A percentile compares a stretch with the other conserved stretches of the same genome.
phyloP scores from a whole-genome alignment of 2,113 vertebrate genomes.

The Pyrgilauda ruficollis region DNA sequence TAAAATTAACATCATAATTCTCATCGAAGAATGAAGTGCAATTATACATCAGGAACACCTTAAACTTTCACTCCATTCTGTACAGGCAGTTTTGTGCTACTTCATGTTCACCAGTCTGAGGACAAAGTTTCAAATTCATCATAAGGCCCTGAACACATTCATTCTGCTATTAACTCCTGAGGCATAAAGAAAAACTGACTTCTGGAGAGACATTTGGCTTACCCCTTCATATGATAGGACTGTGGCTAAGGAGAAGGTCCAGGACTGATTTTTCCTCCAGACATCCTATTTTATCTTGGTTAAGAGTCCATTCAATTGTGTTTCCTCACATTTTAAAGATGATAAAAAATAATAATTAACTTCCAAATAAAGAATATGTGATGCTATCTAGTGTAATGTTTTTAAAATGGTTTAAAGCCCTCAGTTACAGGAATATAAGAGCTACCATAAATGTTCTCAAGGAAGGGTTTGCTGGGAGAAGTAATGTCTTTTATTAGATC shows the following conservation, averaged over 20 bases:
- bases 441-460: slow-evolving; percentile 13
- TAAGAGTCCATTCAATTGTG: slow-evolving; percentile 10
- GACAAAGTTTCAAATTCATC: slow-evolving; percentile 5
- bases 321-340: slow-evolving; percentile 50
- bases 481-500: slow-evolving; percentile 57
- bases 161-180: neutral
- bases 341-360: slow-evolving; percentile 51
- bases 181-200: neutral
- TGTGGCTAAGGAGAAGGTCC: neutral
- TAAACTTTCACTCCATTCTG: neutral
- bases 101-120: neutral
- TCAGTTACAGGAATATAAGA: slow-evolving; percentile 30
- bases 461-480: slow-evolving; percentile 13
- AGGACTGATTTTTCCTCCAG: slow-evolving; percentile 12
- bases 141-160: neutral
- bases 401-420: slow-evolving; percentile 16
- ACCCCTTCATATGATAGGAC: neutral
- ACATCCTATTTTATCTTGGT: slow-evolving; percentile 24
- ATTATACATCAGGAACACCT: slow-evolving; percentile 19
- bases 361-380: slow-evolving; percentile 46
- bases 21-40: slow-evolving; percentile 21
- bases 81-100: neutral
- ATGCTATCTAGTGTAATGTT: slow-evolving; percentile 35
- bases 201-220: neutral
- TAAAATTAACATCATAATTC: slow-evolving; percentile 55